These are phyloP conservation scores for Cygnus olor DNA, from an alignment of 2,797 vertebrate genomes.

Conservation along the genomic window DNA sequence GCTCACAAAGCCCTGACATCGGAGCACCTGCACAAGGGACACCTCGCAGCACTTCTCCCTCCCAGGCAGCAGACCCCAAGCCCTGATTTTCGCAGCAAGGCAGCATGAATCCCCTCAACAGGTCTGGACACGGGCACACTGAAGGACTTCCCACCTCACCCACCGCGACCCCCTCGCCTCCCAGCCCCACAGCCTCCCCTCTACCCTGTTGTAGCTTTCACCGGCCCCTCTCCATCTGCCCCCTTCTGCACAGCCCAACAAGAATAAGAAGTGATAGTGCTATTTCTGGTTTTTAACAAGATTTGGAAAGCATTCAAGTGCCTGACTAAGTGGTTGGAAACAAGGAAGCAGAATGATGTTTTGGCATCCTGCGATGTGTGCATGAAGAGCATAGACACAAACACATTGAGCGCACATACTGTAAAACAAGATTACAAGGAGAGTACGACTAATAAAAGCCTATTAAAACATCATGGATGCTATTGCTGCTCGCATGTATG, in stretches of 20 bases:
- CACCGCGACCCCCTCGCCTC: background rate
- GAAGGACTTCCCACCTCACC: rapidly evolving
- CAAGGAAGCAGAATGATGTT: constrained; percentile 68
- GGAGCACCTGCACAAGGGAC: rapidly evolving
- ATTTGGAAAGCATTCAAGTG: constrained; percentile 41
- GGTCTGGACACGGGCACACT: rapidly evolving
- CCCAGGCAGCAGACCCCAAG: background rate
- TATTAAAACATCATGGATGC: constrained; percentile 47
- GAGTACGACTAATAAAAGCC: constrained; percentile 61
- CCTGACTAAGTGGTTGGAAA: constrained; percentile 57
- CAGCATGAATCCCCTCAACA: background rate
- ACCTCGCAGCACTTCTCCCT: background rate
- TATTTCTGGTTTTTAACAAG: constrained; percentile 59
- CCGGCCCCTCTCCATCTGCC: background rate
- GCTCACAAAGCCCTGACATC: background rate
- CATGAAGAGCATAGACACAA: constrained; percentile 63
- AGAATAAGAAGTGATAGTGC: background rate
- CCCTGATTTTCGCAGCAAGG: background rate
- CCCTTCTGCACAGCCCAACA: background rate
- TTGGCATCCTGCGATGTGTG: constrained; percentile 51
- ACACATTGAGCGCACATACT: constrained; percentile 51
- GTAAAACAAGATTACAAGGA: constrained; percentile 66
- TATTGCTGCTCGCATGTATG: background rate
- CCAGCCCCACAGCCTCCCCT: rapidly evolving
- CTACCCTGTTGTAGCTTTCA: background rate